A percentile compares a stretch with the other conserved stretches of the same genome.
Conservation (phyloP, 1,140 invertebrate genomes). For the Lithobius niger region DNA sequence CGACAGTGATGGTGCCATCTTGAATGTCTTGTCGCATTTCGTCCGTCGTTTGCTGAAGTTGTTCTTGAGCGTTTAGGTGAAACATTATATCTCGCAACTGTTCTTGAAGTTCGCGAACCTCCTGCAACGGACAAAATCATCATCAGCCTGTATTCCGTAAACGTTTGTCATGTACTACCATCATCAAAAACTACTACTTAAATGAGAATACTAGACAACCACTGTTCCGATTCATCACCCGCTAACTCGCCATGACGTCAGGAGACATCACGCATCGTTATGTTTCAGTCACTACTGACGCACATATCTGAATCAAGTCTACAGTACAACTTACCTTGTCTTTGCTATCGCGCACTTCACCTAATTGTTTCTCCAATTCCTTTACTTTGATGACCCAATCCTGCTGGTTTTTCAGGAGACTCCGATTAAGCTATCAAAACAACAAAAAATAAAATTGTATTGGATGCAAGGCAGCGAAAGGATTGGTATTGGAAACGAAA, state of each 20-base stretch:
- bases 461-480: constrained; percentile 66
- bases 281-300: neutral
- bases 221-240: neutral
- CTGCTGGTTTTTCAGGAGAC: constrained; percentile 59
- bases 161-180: neutral
- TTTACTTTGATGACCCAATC: constrained; percentile 55
- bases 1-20: constrained; percentile 33
- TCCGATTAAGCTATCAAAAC: too few species aligned
- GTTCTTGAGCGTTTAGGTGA: constrained; percentile 73
- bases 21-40: constrained; percentile 33
- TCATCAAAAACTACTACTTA: too few species aligned
- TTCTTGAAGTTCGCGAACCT: constrained; percentile 71
- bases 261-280: constrained; percentile 1
- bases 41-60: constrained; percentile 28
- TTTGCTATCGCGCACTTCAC: constrained; percentile 39
- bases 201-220: too few species aligned
- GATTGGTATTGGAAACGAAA: constrained; percentile 39
- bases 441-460: too few species aligned
- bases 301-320: neutral
- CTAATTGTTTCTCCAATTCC: constrained; percentile 46
- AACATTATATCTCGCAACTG: constrained; percentile 94
- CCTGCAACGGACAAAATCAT: constrained; percentile 31
- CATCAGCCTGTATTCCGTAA: constrained; percentile 4
- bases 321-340: constrained; percentile 34
- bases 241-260: neutral